Evolutionary conservation across 2,113 vertebrate genomes (phyloP), one percentile per base, ranked within the genome.

Genomic region (Jaculus jaculus): DNA sequence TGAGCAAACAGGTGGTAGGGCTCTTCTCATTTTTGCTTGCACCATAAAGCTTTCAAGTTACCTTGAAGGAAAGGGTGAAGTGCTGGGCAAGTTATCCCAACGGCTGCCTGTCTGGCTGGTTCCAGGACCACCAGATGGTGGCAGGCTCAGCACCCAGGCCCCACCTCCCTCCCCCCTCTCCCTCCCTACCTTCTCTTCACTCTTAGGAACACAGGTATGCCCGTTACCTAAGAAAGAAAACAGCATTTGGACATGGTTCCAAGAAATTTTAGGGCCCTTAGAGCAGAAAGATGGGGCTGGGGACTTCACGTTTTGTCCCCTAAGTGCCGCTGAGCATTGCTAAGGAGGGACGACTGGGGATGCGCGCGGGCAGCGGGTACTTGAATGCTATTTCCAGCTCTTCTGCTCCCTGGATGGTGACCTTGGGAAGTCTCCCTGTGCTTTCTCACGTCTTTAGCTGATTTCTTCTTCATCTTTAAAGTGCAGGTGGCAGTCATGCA

Each of bases 401-500:
- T 16, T 30, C 87, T 42, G 2, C 89, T 63, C 87, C 82, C 84
- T 97, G 91, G 81, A 58, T 0, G 47, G 5, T 39, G 93, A 95
- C 96, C 94, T 96, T 93, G 95, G 17, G 5, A 39, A 58, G 51
- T 28, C 72, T 34, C 37, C 86, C 39, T 61, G 54, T 71, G 11
- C 72, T 39, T 24, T 30, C 2, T 3, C 3, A 2, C 15, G 32
- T 66, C 51, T 24, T 42, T 23, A 26, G 58, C 91, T 66, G 58
- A 82, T 77, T 63, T 96, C 77, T 34, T 39, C 80, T 24, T 69
- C 47, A 0, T 84, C 96, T 78, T 58, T 61, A 34, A 74, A 47
- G 68, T n/a, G 85, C 97, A 96, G 93, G 93, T 95, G 94, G 90
- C 34, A 28, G 85, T 86, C 74, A n/a, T 54, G 94, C 86, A 34